A percentile compares a stretch with the other conserved stretches of the same genome.
phyloP scores from a whole-genome alignment of 2,888 invertebrate species.

The Limnephilus rhombicus region DNA sequence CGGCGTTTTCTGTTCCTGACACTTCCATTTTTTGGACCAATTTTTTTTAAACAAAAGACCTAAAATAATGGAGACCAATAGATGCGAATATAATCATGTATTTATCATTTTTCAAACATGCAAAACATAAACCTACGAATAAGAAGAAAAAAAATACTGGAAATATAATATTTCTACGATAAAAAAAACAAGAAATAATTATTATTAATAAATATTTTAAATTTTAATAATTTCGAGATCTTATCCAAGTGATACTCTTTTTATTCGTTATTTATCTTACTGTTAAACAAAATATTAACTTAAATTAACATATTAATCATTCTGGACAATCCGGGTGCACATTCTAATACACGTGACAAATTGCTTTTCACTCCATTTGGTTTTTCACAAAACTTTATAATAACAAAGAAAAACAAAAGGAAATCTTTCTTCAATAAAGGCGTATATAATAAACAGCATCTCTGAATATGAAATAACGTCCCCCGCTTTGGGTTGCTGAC shows the following conservation, averaged over 20 bases:
- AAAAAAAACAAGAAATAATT: background rate
- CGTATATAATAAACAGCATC: background rate
- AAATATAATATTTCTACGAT: background rate
- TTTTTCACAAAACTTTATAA: conserved; percentile 12
- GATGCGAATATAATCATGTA: background rate
- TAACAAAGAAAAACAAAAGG: conserved; percentile 13
- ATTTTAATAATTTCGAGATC: background rate
- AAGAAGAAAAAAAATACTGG: background rate
- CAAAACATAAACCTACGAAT: background rate
- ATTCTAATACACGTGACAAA: background rate
- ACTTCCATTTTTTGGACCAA: background rate
- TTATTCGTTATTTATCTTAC: background rate
- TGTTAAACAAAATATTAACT: background rate
- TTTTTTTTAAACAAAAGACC: background rate
- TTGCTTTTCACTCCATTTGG: conserved; percentile 5
- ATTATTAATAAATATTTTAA: background rate
- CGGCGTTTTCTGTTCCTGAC: background rate
- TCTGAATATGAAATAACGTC: conserved; percentile 21
- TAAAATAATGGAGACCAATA: background rate
- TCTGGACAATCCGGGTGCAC: background rate
- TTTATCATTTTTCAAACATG: background rate
- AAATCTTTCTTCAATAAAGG: conserved; percentile 20
- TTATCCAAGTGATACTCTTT: background rate
- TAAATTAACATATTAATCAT: background rate
- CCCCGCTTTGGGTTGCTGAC: conserved; percentile 18